Evolutionary conservation across 2,797 vertebrate genomes (phyloP), one percentile per base, ranked within the genome.

Genomic region (Tenualosa ilisha): DNA sequence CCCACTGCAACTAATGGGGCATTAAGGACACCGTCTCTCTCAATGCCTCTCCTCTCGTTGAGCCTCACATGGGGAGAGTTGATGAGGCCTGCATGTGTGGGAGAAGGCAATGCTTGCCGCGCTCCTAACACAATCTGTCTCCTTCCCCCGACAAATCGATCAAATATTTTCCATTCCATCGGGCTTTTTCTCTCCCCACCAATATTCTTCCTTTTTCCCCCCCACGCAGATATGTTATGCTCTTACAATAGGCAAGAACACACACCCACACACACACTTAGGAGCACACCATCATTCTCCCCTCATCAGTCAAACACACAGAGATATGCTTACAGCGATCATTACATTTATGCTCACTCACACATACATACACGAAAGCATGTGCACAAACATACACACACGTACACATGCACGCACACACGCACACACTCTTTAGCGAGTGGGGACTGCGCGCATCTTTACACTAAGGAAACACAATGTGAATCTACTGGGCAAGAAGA

Each of bases 101-200:
- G 26, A 37, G 53, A 79, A 87, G 68, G 43, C 83, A 65, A 79
- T 53, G 15, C 81, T 79, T 59, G 50, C 68, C 22, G 81, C 17
- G 24, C 54, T 22, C 43, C 5, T 54, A 83, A 82, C 59, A 20
- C 82, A 82, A 81, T 85, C 75, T 56, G 68, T 81, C 83, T 75
- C 65, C 84, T 61, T 53, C 81, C 65, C n/a, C 79, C 20, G 81
- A 84, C 50, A 43, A 84, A 86, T 87, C 84, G 65, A 89, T 87
- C 40, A 86, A 87, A 86, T 26, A 81, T 37, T 83, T 85, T 86
- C 72, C 81, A 84, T 83, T 81, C 24, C 81, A 85, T 75, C 81
- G 75, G 65, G 61, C 31, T 43, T 46, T 40, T 13, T n/a, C 13
- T 40, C 40, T 46, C 40, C 72, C 7, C 37, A 20, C 20, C 54